Evolutionary conservation across 2,797 vertebrate genomes (phyloP).

Genomic region (Lutjanus campechanus): DNA sequence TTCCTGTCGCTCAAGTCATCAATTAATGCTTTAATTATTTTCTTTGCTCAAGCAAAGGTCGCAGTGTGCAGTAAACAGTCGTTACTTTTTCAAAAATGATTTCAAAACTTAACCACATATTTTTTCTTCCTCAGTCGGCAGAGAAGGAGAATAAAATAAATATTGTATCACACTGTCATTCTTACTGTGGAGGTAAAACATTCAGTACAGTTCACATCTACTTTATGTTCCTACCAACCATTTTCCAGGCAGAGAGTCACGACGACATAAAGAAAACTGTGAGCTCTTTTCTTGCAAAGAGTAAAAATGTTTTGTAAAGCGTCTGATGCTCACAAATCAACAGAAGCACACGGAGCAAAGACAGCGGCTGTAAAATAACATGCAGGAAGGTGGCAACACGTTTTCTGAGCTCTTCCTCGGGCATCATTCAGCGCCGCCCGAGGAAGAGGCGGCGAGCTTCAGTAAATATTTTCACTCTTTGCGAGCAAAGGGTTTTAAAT

Average conservation of each 20-base stretch:
- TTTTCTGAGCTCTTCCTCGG: constrained; percentile 23
- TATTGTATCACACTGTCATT: neutral
- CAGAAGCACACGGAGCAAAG: neutral
- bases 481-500: constrained; percentile 38
- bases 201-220: neutral
- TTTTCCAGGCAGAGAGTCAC: neutral
- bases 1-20: neutral
- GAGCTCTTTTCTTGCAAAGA: neutral
- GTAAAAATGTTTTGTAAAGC: constrained; percentile 14
- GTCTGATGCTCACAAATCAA: constrained; percentile 29
- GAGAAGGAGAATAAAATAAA: neutral
- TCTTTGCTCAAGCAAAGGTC: neutral
- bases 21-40: neutral
- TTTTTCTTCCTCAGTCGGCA: neutral
- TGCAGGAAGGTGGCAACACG: constrained; percentile 16
- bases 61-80: neutral
- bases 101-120: neutral
- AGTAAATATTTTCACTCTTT: constrained; percentile 44
- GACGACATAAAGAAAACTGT: neutral
- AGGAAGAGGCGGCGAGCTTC: constrained; percentile 39
- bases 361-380: constrained; percentile 26
- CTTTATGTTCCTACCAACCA: neutral
- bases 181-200: neutral
- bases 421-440: constrained; percentile 22
- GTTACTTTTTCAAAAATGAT: neutral